These are phyloP conservation scores for Sebastes fasciatus DNA, from an alignment of 2,113 vertebrate genomes.

Conservation along the genomic window DNA sequence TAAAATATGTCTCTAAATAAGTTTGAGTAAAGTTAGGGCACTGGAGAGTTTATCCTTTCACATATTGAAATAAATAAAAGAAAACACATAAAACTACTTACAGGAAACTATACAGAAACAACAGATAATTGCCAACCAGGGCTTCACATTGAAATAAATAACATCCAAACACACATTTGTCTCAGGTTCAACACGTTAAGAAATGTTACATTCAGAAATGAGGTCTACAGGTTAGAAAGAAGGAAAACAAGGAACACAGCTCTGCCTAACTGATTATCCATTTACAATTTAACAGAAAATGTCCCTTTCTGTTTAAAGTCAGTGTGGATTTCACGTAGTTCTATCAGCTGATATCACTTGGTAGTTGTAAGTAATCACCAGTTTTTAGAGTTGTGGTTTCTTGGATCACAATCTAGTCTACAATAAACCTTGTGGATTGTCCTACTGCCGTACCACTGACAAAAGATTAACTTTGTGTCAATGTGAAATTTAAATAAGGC, in stretches of 20 bases:
- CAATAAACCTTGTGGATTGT: slow-evolving; percentile 1
- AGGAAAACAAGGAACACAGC: slow-evolving; percentile 29
- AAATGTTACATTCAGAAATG: slow-evolving; percentile 77
- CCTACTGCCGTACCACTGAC: neutral
- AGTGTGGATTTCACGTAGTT: slow-evolving; percentile 23
- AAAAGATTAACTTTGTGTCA: neutral
- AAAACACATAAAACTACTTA: slow-evolving; percentile 52
- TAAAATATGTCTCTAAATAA: slow-evolving; percentile 61
- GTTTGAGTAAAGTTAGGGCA: slow-evolving; percentile 50
- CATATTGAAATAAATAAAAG: slow-evolving; percentile 75
- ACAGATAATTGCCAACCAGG: slow-evolving; percentile 76
- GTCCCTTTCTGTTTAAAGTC: slow-evolving; percentile 42
- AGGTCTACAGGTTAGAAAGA: slow-evolving; percentile 65
- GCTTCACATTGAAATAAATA: slow-evolving; percentile 84
- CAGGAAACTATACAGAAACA: slow-evolving; percentile 51
- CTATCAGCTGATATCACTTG: neutral
- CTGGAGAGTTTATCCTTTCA: slow-evolving; percentile 28
- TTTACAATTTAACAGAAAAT: slow-evolving; percentile 28
- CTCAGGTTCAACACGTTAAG: slow-evolving; percentile 63
- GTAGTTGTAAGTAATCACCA: slow-evolving; percentile 1
- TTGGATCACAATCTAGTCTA: slow-evolving; percentile 36
- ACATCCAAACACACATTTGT: slow-evolving; percentile 64
- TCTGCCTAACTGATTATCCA: neutral
- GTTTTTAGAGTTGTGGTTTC: slow-evolving; percentile 36
- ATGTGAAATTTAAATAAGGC: slow-evolving; percentile 20